Evolutionary conservation across 2,797 vertebrate species (phyloP).

Genomic region (Mycteria americana): DNA sequence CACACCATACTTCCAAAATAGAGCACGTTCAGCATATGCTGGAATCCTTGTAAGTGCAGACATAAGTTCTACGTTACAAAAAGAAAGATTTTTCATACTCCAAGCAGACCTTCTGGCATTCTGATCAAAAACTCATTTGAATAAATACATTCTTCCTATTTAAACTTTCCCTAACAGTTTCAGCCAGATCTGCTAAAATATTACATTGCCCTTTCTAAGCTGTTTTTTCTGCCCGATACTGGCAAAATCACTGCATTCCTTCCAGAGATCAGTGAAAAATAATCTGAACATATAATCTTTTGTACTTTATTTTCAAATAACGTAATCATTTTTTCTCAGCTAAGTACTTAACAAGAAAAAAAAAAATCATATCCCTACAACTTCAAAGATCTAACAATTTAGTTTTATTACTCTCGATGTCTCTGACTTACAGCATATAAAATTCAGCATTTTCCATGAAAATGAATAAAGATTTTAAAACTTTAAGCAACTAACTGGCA

Average conservation of each 20-base stretch:
- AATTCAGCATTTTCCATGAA: neutral
- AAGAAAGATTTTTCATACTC: neutral
- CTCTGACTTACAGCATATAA: neutral
- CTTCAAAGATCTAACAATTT: slow-evolving; percentile 2
- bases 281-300: slow-evolving; percentile 23
- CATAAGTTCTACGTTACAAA: neutral
- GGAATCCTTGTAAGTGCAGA: neutral
- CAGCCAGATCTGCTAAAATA: slow-evolving; percentile 16
- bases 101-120: neutral
- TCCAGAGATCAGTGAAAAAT: slow-evolving; percentile 38
- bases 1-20: neutral
- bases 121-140: slow-evolving; percentile 26
- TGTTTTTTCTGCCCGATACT: neutral
- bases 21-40: neutral
- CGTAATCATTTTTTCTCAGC: neutral
- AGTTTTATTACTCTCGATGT: neutral
- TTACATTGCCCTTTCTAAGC: slow-evolving; percentile 8
- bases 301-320: slow-evolving; percentile 34
- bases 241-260: slow-evolving; percentile 42
- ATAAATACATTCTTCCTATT: slow-evolving; percentile 31
- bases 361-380: neutral
- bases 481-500: neutral
- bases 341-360: neutral
- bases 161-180: neutral
- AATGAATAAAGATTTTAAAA: neutral